Evolutionary conservation across 2,888 invertebrate genomes (phyloP), one percentile per base, ranked within the genome.

Genomic region (Steinernema carpocapsae): DNA sequence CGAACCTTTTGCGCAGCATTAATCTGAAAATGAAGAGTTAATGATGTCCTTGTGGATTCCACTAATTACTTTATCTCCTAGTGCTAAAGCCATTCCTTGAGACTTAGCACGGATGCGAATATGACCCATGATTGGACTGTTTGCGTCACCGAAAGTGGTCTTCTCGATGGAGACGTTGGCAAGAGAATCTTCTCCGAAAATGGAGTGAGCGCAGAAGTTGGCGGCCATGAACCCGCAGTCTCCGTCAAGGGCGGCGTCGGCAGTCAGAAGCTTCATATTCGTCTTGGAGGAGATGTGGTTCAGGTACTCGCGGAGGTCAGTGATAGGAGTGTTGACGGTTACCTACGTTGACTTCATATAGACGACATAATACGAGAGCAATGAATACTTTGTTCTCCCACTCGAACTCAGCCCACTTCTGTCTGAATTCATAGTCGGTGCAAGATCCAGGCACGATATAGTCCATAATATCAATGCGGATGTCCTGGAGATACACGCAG

Each of bases 321-420:
- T 93, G 80, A 99, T 92, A 71, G 92, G 79, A 19, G 99, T 99
- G 88, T 94, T 94, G 0, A 97, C 96, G 0, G 95, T 93, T 52
- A 94, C 92, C 89, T 90, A 78, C 59, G 74, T 17, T 19, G 46
- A 17, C 42, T 6, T 72, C 17, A 37, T 2, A 46, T 32, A 7
- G 12, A 14, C 4, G 24, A 70, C 12, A 12, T 14, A 24, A 70
- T 24, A 70, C 70, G 32, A 70, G 26, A n/a, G n/a, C n/a, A n/a
- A n/a, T n/a, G 14, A 24, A 73, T 29, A 91, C 95, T 91, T 99
- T 99, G 89, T 99, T 99, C 90, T 99, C 99, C 99, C 99, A 99
- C 90, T 99, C 99, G 90, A 99, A 99, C 91, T 97, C 97, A 1
- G 96, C 95, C 99, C 99, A 99, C 99, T 99, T 99, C 89, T 94